A percentile compares a stretch with the other conserved stretches of the same genome.
Evolutionary conservation across 2,797 vertebrate genomes (phyloP).

Genomic region (Sebastes goodei): DNA sequence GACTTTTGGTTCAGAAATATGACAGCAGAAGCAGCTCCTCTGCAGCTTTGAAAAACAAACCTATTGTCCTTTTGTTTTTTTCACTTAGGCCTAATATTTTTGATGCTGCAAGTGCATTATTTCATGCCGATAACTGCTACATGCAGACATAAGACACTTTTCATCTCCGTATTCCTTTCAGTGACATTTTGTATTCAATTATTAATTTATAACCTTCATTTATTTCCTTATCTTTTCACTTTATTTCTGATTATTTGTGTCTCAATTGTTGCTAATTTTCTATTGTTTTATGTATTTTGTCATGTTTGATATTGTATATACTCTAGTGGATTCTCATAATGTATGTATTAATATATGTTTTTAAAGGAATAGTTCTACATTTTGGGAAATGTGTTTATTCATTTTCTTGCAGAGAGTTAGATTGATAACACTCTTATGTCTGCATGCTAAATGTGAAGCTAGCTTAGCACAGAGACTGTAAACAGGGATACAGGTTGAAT

Average conservation of each 20-base stretch:
- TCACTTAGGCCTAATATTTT: rapidly evolving
- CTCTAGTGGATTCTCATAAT: neutral
- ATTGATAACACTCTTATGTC: neutral
- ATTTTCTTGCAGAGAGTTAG: neutral
- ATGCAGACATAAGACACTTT: neutral
- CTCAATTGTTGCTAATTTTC: neutral
- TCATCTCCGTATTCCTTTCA: rapidly evolving
- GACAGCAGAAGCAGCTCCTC: too few relatives aligned
- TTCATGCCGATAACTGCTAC: too few relatives aligned
- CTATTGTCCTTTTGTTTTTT: rapidly evolving
- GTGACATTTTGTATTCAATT: neutral
- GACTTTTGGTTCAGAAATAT: too few relatives aligned
- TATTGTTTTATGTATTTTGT: neutral
- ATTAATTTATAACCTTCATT: neutral
- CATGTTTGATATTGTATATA: neutral
- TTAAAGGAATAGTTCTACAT: neutral
- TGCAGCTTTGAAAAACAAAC: too few relatives aligned
- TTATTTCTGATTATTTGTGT: neutral
- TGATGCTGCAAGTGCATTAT: too few relatives aligned
- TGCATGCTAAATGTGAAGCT: neutral
- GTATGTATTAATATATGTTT: neutral
- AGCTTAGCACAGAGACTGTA: neutral
- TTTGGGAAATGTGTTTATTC: neutral
- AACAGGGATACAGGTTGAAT: neutral
- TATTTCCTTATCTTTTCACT: neutral